phyloP scores from a whole-genome alignment of 2,888 invertebrate genomes.

The Camponotus fellah region DNA sequence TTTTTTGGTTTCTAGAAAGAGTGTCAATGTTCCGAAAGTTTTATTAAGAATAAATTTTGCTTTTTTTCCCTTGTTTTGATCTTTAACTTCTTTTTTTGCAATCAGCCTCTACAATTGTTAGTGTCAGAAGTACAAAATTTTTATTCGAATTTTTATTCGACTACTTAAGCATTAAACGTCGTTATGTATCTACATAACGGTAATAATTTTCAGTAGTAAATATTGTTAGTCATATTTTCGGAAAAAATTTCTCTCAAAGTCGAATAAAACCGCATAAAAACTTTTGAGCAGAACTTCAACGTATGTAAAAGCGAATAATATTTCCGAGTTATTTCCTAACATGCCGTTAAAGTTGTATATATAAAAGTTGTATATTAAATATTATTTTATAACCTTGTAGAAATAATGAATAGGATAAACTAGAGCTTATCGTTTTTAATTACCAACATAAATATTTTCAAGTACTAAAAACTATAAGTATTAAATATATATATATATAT shows the following conservation, averaged over 20 bases:
- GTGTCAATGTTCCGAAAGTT: constrained; percentile 29
- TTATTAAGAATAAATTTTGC: constrained; percentile 32
- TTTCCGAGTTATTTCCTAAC: constrained; percentile 6
- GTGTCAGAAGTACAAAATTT: background rate
- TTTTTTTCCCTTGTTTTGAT: background rate
- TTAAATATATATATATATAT: background rate
- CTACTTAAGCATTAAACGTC: constrained; percentile 19
- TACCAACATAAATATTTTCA: background rate
- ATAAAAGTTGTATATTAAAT: background rate
- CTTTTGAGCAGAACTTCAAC: background rate
- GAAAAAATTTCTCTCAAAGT: constrained; percentile 10
- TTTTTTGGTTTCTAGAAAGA: background rate
- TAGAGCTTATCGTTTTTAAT: background rate
- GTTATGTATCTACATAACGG: background rate
- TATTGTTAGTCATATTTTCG: constrained; percentile 19
- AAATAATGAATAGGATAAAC: background rate
- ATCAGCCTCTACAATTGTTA: background rate
- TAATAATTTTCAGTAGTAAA: constrained; percentile 9
- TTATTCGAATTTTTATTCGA: constrained; percentile 26
- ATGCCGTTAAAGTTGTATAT: background rate
- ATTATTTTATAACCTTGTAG: background rate
- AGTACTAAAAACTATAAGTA: background rate
- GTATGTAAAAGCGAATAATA: background rate
- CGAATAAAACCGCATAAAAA: background rate
- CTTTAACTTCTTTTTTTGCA: background rate